phyloP scores from a whole-genome alignment of 2,113 vertebrate species.

The Channa maculata region DNA sequence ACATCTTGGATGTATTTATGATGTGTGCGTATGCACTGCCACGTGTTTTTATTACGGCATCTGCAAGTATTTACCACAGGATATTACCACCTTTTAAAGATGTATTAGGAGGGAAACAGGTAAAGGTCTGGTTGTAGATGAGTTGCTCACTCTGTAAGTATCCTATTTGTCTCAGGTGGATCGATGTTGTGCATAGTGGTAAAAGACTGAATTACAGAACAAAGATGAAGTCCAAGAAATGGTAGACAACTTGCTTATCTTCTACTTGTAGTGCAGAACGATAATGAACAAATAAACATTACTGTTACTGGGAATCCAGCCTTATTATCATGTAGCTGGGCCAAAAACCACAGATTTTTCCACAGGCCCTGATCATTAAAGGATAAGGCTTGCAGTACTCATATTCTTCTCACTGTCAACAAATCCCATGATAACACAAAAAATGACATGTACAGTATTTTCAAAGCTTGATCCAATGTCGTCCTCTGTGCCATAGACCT shows the following conservation, averaged over 20 bases:
- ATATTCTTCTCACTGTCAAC: neutral
- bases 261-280: neutral
- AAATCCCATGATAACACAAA: neutral
- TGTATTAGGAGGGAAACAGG: neutral
- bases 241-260: slow-evolving; percentile 1
- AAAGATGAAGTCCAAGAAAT: neutral
- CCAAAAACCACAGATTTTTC: neutral
- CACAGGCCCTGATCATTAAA: neutral
- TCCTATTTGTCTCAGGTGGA: neutral
- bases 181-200: neutral
- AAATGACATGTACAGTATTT: too few relatives aligned
- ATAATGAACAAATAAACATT: too few relatives aligned
- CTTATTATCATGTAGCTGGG: neutral
- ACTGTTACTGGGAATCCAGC: too few relatives aligned
- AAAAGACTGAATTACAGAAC: neutral
- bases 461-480: too few relatives aligned
- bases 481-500: too few relatives aligned
- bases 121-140: neutral
- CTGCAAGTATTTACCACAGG: neutral
- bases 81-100: neutral
- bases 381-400: neutral
- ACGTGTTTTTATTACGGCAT: slow-evolving; percentile 9
- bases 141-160: neutral
- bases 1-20: slow-evolving; percentile 37
- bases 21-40: slow-evolving; percentile 14